These are phyloP conservation scores for Stegostoma tigrinum DNA, from an alignment of 2,113 vertebrate genomes.

Conservation along the genomic window DNA sequence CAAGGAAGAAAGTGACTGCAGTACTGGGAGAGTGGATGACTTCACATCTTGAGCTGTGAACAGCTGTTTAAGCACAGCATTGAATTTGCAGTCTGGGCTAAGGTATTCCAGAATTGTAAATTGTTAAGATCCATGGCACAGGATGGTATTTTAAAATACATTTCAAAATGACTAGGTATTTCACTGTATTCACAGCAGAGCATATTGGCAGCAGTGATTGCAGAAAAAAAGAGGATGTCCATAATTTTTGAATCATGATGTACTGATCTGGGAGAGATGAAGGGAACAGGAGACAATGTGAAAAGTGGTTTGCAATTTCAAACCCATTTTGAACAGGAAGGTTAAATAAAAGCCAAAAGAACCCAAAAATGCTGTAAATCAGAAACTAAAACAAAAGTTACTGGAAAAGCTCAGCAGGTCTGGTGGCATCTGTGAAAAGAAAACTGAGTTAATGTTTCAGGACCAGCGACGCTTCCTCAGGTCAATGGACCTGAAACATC, in stretches of 20 bases:
- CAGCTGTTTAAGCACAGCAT: background rate
- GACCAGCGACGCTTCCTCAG: no score
- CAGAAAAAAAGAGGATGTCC: background rate
- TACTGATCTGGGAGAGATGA: background rate
- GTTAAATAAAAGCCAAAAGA: no score
- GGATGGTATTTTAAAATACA: background rate
- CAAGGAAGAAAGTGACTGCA: background rate
- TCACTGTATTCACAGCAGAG: background rate
- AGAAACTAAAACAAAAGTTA: no score
- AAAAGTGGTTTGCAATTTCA: constrained; percentile 2
- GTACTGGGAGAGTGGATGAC: background rate
- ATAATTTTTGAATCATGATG: background rate
- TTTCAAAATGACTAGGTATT: background rate
- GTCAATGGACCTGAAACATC: no score
- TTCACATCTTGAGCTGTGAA: background rate
- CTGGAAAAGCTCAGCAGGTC: no score
- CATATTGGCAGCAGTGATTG: background rate
- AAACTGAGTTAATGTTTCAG: no score
- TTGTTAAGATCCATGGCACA: background rate
- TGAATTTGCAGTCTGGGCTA: background rate
- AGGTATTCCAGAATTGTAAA: background rate
- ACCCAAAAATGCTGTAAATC: no score
- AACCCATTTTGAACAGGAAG: background rate
- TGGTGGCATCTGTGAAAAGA: no score
- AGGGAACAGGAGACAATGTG: background rate